These are phyloP conservation scores for Amphipoea lucens DNA, from an alignment of 2,888 invertebrate genomes.

Conservation along the genomic window DNA sequence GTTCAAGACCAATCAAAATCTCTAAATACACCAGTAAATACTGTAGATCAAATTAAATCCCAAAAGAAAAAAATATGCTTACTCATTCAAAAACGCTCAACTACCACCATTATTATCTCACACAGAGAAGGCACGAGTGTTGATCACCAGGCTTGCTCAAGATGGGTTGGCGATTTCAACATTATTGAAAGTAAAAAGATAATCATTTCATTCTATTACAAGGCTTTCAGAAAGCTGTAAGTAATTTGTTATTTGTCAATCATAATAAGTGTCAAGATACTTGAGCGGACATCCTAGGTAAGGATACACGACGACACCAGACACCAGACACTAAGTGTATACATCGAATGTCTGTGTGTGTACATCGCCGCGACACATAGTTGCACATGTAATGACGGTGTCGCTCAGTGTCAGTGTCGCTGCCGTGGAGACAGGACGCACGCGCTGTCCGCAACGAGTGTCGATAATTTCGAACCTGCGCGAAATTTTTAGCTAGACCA, in stretches of 20 bases:
- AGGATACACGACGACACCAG: too few relatives aligned
- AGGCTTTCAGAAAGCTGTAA: constrained; percentile 15
- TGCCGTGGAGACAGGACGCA: too few relatives aligned
- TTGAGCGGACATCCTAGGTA: neutral
- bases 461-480: too few relatives aligned
- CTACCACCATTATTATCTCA: neutral
- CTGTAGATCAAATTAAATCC: neutral
- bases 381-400: too few relatives aligned
- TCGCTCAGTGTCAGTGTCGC: too few relatives aligned
- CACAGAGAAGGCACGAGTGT: neutral
- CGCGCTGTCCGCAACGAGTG: too few relatives aligned
- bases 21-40: neutral
- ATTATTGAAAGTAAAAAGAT: constrained; percentile 19
- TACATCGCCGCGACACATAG: too few relatives aligned
- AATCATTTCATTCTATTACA: constrained; percentile 19
- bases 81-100: neutral
- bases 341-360: too few relatives aligned
- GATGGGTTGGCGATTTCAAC: neutral
- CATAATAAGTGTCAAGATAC: constrained; percentile 12
- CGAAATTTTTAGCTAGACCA: too few relatives aligned
- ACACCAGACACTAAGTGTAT: too few relatives aligned
- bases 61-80: neutral
- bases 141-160: neutral
- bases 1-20: neutral
- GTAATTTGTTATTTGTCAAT: constrained; percentile 36